Base-by-base conservation (phyloP, 2,888 invertebrate species). In the Vesta saturnalis region DNA sequence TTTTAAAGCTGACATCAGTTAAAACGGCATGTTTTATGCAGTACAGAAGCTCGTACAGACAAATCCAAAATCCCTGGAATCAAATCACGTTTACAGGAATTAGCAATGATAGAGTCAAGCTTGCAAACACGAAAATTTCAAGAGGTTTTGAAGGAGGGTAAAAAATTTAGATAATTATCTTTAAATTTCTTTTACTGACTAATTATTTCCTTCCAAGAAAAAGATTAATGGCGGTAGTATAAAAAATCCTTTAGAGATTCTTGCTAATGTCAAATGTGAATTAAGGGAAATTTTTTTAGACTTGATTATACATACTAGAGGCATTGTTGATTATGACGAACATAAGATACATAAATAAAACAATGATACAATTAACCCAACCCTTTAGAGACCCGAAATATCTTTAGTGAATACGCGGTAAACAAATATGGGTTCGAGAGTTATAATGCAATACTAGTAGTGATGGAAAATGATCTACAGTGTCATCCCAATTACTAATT, bases 51-150 rank as follows among this genome's bases (percentile, higher is more conserved):
- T 72, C 57, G 66, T 47, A 56, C 57, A 64, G 72, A 74, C 76
- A 76, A 76, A 74, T 74, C 74, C 76, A 64, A 68, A 67, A 74
- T 72, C 64, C 69, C 62, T 67, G 57, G 65, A 67, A 71, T 64
- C 70, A 70, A 72, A 73, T 73, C 75, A 73, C 73, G 73, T 74
- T 74, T 73, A 70, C 72, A 58, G 68, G 73, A 73, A 74, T 76
- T 74, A 74, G 67, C 71, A 72, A 72, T 74, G 76, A 76, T 76
- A 72, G 72, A 76, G 74, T 74, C 73, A 72, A 72, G 73, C 70
- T 67, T 61, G 69, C 60, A 70, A 75, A 75, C 74, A 72, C 66
- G 67, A 71, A 59, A 60, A 70, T 58, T 70, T 73, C 73, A 55
- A 62, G 67, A 63, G 57, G 62, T 54, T 18, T 49, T n/a, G n/a